These are phyloP conservation scores for Sebastes wilsoni DNA, from an alignment of 2,797 vertebrate genomes.

Conservation along the genomic window DNA sequence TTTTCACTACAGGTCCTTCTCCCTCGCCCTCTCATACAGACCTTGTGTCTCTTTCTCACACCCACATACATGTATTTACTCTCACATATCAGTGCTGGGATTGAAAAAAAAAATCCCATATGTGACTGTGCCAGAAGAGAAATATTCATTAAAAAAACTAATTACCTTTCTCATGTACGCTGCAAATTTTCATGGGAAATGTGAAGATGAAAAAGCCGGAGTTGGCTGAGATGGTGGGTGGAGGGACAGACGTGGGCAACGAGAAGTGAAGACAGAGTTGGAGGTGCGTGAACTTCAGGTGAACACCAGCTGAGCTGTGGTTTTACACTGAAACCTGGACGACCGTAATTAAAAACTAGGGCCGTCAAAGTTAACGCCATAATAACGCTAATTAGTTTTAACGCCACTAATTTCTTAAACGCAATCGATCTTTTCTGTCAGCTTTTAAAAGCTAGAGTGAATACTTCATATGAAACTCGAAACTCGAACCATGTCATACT, in stretches of 20 bases:
- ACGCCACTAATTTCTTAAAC: no score
- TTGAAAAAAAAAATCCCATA: neutral
- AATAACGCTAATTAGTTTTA: no score
- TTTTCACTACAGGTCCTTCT: neutral
- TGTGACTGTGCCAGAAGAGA: neutral
- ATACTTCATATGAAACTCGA: no score
- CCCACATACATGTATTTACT: neutral
- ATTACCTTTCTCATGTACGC: neutral
- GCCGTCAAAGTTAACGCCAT: no score
- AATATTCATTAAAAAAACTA: neutral
- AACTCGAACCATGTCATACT: no score
- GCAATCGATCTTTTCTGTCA: no score
- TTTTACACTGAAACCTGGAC: neutral
- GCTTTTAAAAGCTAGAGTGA: no score
- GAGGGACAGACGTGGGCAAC: neutral
- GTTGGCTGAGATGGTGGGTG: constrained; percentile 3
- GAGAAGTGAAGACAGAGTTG: neutral
- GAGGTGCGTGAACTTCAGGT: constrained; percentile 26
- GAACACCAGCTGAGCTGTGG: constrained; percentile 9
- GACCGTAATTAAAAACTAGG: neutral
- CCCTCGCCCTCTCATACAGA: neutral
- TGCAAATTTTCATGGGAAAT: neutral
- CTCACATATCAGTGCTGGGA: neutral
- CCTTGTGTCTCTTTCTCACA: constrained; percentile 8
- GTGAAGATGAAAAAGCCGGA: neutral